A percentile compares a stretch with the other conserved stretches of the same genome.
Conservation (phyloP, 2,797 vertebrate genomes). For the Spinus olivaceus region DNA sequence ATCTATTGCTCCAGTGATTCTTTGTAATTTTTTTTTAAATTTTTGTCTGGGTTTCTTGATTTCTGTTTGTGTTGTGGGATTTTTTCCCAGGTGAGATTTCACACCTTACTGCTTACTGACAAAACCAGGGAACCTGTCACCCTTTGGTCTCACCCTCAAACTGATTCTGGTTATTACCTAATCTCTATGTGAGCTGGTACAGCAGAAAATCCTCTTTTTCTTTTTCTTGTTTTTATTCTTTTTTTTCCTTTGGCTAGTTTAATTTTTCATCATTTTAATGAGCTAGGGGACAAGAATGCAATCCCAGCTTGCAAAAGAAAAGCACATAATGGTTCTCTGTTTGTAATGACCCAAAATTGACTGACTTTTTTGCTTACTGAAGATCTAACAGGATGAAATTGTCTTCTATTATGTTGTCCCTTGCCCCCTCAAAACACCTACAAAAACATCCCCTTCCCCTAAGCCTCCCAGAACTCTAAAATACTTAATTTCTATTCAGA, state of each 20-base stretch:
- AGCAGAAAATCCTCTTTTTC: neutral
- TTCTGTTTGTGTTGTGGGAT: accelerated
- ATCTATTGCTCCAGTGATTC: neutral
- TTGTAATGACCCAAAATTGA: neutral
- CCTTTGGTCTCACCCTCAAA: neutral
- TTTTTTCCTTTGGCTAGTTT: neutral
- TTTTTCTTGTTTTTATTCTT: too few relatives aligned
- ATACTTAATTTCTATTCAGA: neutral
- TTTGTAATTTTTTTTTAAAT: neutral
- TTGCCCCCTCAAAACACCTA: neutral
- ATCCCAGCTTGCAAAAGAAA: neutral
- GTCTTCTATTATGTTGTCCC: neutral
- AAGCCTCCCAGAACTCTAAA: neutral
- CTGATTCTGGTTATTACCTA: neutral
- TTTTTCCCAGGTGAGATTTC: neutral
- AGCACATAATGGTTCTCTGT: neutral
- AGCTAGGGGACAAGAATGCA: neutral
- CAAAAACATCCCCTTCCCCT: accelerated
- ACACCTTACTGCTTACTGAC: neutral
- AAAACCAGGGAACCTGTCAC: neutral
- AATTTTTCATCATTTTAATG: neutral
- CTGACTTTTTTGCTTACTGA: neutral
- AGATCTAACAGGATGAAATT: neutral
- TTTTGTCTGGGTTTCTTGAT: neutral
- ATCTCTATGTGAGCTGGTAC: neutral